Evolutionary conservation across 2,888 invertebrate genomes (phyloP), one percentile per base, ranked within the genome.

Genomic region (Dione vanillae): DNA sequence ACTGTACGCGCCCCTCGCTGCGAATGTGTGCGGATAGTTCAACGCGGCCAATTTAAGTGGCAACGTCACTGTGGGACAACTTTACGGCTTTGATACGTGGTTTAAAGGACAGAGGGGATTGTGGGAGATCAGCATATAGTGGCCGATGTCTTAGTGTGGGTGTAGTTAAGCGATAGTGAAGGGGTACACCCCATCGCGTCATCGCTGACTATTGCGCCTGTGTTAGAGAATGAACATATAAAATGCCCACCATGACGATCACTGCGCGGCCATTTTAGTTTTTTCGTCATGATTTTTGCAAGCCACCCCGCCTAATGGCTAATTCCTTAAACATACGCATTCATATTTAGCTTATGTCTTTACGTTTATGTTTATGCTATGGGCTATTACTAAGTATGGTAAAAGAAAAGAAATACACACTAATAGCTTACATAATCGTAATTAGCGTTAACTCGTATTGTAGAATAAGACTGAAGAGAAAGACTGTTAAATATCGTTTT

Each of bases 221-320:
- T 92, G 91, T 92, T 92, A 91, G 86, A 86, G 91, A 83, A 85
- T 83, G 89, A 89, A 90, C 91, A 90, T 91, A 91, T 92, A 88
- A 92, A 92, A 92, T 91, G 84, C 90, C 88, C 90, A 82, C 78
- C 91, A 89, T 91, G 90, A 91, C 90, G 88, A 91, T 90, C 86
- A 88, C 82, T 80, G 79, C 75, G 85, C 87, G 81, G 90, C 91
- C 90, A 90, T 91, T 87, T 90, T 87, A 82, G 81, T 86, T 87
- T 85, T 80, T 76, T 80, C 69, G 72, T 75, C 75, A 77, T 76
- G 74, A 77, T 78, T 82, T 80, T 82, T 80, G 79, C 73, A 69
- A 79, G 79, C 68, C 69, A 59, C 66, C 70, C 58, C 49, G 58
- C 37, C 74, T 74, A 74, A 69, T 79, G 79, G 69, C 67, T 73